Conservation (phyloP, 2,888 invertebrate genomes). For the Cephus runcator region DNA sequence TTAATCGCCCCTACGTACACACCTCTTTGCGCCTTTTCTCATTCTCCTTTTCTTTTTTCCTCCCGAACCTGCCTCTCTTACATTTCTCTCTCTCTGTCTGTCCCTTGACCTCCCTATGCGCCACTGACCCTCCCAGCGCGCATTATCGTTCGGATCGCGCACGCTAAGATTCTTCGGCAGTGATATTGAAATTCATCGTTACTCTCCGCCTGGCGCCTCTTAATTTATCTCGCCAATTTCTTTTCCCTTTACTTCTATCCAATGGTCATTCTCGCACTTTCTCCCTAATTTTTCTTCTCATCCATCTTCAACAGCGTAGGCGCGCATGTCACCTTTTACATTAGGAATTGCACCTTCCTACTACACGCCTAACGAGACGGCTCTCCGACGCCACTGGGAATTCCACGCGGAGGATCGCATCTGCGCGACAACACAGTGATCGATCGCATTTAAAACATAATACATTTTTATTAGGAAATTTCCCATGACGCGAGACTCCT, state of each 20-base stretch:
- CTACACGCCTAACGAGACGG: constrained; percentile 5
- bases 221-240: not conserved
- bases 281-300: not conserved
- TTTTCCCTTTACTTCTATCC: not conserved
- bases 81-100: not conserved
- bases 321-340: not conserved
- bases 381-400: not conserved
- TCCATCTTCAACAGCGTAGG: not conserved
- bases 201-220: not conserved
- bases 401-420: not conserved
- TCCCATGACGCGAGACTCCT: not conserved
- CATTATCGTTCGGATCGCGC: not conserved
- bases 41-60: not conserved
- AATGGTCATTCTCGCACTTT: not conserved
- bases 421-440: no score
- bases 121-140: not conserved
- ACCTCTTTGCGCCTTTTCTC: constrained; percentile 1
- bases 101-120: not conserved
- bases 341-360: constrained; percentile 37
- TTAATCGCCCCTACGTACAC: not conserved
- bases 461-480: not conserved
- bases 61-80: not conserved
- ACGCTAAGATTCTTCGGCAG: constrained; percentile 23
- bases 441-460: not conserved
- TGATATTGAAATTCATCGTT: constrained; percentile 18